phyloP scores from a whole-genome alignment of 2,888 invertebrate species.

The Agonopterix alstromeriana region DNA sequence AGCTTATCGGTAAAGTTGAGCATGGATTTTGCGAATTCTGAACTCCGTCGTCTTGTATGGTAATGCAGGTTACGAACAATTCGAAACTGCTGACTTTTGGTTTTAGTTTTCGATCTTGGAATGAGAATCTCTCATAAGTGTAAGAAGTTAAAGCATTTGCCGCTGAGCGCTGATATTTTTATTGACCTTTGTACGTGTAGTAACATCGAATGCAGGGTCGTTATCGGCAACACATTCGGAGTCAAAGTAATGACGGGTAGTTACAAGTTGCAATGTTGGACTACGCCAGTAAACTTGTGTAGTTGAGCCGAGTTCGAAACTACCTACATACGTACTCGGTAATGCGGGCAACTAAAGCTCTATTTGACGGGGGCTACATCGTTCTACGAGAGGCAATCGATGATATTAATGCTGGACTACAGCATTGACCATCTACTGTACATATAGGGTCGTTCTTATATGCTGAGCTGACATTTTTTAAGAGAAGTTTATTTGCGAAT shows the following conservation, averaged over 20 bases:
- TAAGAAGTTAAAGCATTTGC: not conserved
- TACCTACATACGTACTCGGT: not conserved
- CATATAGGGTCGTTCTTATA: too few relatives aligned
- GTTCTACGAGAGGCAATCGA: slow-evolving; percentile 2
- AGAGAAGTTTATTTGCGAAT: too few relatives aligned
- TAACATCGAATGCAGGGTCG: too few relatives aligned
- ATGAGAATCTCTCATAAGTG: too few relatives aligned
- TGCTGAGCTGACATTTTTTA: too few relatives aligned
- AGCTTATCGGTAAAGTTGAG: slow-evolving; percentile 13
- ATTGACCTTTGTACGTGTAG: too few relatives aligned
- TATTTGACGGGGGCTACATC: slow-evolving; percentile 1
- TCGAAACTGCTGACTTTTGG: not conserved
- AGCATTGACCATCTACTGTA: too few relatives aligned
- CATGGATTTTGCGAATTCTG: slow-evolving; percentile 1
- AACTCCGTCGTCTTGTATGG: slow-evolving; percentile 1
- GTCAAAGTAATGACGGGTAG: slow-evolving; percentile 4
- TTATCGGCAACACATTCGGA: not conserved
- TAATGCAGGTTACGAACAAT: not conserved
- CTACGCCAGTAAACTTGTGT: slow-evolving; percentile 4
- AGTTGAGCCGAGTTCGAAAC: slow-evolving; percentile 9
- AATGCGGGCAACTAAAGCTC: not conserved
- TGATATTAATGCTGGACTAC: too few relatives aligned
- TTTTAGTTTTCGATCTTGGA: too few relatives aligned
- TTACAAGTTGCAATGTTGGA: slow-evolving; percentile 1
- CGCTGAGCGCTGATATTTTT: too few relatives aligned